Conservation (phyloP, 2,888 invertebrate species). For the Coleophora flavipennella region DNA sequence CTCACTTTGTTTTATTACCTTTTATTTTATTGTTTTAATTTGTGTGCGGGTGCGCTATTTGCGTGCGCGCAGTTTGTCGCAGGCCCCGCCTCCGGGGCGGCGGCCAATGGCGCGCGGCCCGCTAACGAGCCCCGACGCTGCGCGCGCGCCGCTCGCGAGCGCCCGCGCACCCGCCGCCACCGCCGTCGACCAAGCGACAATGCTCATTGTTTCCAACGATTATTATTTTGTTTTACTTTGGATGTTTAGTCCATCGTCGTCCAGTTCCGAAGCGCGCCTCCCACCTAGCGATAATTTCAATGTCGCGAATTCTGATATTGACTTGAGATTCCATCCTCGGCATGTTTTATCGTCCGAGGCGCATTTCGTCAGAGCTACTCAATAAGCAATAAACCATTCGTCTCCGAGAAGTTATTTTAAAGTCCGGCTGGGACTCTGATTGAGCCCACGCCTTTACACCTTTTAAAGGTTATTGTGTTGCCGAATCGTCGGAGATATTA, state of each 20-base stretch:
- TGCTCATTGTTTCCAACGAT: slow-evolving; percentile 65
- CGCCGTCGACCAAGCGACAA: slow-evolving; percentile 45
- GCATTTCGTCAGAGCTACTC: slow-evolving; percentile 66
- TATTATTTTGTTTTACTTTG: slow-evolving; percentile 54
- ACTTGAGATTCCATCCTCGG: slow-evolving; percentile 62
- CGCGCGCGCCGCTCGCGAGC: slow-evolving; percentile 23
- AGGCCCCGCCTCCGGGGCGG: slow-evolving; percentile 51
- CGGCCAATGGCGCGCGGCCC: slow-evolving; percentile 50
- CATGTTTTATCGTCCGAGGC: slow-evolving; percentile 61
- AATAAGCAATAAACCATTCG: slow-evolving; percentile 72
- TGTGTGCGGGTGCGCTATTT: slow-evolving; percentile 70
- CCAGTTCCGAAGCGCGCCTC: slow-evolving; percentile 43
- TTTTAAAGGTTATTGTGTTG: slow-evolving; percentile 71
- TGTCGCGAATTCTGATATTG: slow-evolving; percentile 66
- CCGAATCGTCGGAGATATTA: slow-evolving; percentile 50
- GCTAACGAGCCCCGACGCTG: slow-evolving; percentile 40
- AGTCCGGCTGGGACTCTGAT: slow-evolving; percentile 51
- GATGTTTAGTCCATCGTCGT: slow-evolving; percentile 40
- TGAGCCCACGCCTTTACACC: slow-evolving; percentile 64
- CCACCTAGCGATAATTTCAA: slow-evolving; percentile 68
- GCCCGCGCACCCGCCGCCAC: slow-evolving; percentile 15
- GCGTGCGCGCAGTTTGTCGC: slow-evolving; percentile 69
- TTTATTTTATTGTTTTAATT: slow-evolving; percentile 73
- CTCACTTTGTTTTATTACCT: slow-evolving; percentile 69
- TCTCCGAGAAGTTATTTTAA: slow-evolving; percentile 67